phyloP scores from a whole-genome alignment of 2,888 invertebrate genomes.

The Xestia c-nigrum region DNA sequence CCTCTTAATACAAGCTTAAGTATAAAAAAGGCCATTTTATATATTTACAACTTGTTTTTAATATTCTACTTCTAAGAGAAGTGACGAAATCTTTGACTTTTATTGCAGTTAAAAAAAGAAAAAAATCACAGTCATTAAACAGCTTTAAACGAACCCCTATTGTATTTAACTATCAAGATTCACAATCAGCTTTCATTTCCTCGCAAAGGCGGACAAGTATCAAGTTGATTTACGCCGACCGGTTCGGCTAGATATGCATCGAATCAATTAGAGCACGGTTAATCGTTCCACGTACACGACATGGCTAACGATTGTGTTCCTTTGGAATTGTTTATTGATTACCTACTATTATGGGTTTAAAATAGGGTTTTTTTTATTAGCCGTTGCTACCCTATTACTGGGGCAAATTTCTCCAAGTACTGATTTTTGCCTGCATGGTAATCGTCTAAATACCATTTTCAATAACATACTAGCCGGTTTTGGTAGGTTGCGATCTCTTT shows the following conservation, averaged over 20 bases:
- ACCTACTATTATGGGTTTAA: constrained; percentile 12
- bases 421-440: not conserved
- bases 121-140: constrained; percentile 11
- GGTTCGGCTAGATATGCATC: constrained; percentile 70
- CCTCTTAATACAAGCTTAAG: not conserved
- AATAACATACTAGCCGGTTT: too few relatives aligned
- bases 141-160: constrained; percentile 21
- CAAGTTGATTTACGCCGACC: constrained; percentile 69
- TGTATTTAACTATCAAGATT: constrained; percentile 43
- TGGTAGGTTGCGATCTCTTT: too few relatives aligned
- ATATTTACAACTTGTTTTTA: too few relatives aligned
- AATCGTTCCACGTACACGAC: constrained; percentile 67
- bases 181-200: constrained; percentile 54
- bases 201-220: constrained; percentile 40
- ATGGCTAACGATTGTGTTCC: constrained; percentile 50
- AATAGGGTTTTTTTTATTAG: not conserved
- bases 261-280: constrained; percentile 72
- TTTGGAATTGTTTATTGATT: constrained; percentile 35
- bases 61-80: not conserved
- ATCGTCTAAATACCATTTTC: not conserved
- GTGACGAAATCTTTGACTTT: not conserved
- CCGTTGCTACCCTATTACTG: not conserved
- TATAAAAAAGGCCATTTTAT: too few relatives aligned
- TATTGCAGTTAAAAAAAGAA: not conserved
- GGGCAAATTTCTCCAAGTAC: not conserved